phyloP scores from a whole-genome alignment of 2,888 invertebrate species.

The Caenorhabditis becei region DNA sequence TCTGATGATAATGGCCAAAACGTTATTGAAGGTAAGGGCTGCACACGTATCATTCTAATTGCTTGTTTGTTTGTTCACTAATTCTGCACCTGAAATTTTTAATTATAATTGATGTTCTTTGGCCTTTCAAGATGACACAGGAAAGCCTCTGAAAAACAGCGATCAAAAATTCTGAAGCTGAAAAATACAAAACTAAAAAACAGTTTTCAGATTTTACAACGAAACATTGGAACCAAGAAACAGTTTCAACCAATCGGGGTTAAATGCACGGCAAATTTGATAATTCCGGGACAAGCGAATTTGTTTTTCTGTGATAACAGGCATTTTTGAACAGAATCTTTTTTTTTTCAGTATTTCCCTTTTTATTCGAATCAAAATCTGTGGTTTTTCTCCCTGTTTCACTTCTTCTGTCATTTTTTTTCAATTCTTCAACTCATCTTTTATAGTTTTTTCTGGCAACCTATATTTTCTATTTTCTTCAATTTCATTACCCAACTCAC shows the following conservation, averaged over 20 bases:
- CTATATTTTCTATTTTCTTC: conserved; percentile 7
- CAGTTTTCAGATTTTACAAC: conserved; percentile 41
- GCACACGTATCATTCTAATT: too few relatives aligned
- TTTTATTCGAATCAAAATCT: background rate
- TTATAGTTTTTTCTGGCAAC: background rate
- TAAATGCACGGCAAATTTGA: conserved; percentile 34
- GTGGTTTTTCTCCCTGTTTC: too few relatives aligned
- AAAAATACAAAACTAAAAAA: background rate
- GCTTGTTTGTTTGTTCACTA: too few relatives aligned
- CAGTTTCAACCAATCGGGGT: conserved; percentile 25
- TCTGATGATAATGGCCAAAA: too few relatives aligned
- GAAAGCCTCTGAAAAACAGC: too few relatives aligned
- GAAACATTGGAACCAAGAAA: conserved; percentile 34
- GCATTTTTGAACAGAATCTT: conserved; percentile 21
- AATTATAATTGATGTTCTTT: too few relatives aligned
- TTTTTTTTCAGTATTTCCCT: conserved; percentile 26
- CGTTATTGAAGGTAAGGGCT: too few relatives aligned
- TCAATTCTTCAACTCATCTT: conserved; percentile 2
- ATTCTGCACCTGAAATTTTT: too few relatives aligned
- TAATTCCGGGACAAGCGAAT: conserved; percentile 11
- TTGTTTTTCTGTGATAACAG: conserved; percentile 12
- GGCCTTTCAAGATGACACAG: too few relatives aligned
- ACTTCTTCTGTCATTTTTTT: conserved; percentile 14
- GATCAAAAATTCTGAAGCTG: too few relatives aligned
- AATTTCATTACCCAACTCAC: conserved; percentile 1